Evolutionary conservation across 2,888 invertebrate genomes (phyloP).

Genomic region (Drosophila histrio): DNA sequence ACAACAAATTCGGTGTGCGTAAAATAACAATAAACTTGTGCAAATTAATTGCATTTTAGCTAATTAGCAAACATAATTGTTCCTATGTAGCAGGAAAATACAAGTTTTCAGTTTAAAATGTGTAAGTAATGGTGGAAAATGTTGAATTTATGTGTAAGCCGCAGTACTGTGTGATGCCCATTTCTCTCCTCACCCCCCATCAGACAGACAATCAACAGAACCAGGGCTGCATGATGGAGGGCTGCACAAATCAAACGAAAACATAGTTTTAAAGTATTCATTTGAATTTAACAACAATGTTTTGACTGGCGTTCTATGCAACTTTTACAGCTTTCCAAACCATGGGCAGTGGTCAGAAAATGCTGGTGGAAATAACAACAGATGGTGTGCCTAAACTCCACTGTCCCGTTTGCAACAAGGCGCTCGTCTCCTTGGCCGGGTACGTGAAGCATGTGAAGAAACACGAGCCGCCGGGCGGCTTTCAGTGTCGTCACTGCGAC

Average conservation of each 20-base stretch:
- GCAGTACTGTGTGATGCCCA: constrained; percentile 7
- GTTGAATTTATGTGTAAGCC: constrained; percentile 36
- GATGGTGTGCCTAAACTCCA: constrained; percentile 81
- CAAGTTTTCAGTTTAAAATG: constrained; percentile 22
- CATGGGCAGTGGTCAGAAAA: constrained; percentile 47
- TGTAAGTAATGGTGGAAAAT: constrained; percentile 31
- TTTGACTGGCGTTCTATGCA: background rate
- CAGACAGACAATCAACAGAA: constrained; percentile 19
- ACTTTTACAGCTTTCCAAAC: constrained; percentile 48
- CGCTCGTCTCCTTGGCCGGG: constrained; percentile 77
- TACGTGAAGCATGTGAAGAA: constrained; percentile 83
- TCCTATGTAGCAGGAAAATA: constrained; percentile 31
- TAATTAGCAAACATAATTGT: background rate
- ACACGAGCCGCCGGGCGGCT: constrained; percentile 84
- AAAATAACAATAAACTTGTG: constrained; percentile 6
- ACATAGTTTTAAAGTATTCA: background rate
- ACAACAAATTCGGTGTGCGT: constrained; percentile 61
- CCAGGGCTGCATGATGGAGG: constrained; percentile 35
- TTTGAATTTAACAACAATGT: background rate
- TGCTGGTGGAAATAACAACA: constrained; percentile 82
- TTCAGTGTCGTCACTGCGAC: constrained; percentile 82
- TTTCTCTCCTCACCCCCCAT: constrained; percentile 12
- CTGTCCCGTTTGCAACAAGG: constrained; percentile 82
- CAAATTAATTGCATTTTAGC: constrained; percentile 3
- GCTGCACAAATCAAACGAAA: constrained; percentile 6